phyloP scores from a whole-genome alignment of 1,140 invertebrate genomes.

The Bilobella aurantiaca region DNA sequence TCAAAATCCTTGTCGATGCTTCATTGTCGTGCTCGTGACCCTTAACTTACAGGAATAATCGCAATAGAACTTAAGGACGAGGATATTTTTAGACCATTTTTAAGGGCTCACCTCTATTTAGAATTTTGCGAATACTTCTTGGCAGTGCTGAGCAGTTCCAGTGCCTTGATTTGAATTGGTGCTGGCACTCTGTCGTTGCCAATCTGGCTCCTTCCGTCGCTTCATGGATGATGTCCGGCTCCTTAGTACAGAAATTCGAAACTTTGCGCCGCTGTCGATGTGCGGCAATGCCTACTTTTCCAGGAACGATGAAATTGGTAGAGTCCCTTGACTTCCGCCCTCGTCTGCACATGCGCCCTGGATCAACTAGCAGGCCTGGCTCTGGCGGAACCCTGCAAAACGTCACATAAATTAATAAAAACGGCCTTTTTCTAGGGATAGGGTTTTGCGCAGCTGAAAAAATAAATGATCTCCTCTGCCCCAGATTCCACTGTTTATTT shows the following conservation, averaged over 20 bases:
- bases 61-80: too few relatives aligned
- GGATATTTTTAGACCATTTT: too few relatives aligned
- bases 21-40: too few relatives aligned
- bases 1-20: too few relatives aligned
- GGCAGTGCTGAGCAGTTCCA: slow-evolving; percentile 75
- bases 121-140: slow-evolving; percentile 66
- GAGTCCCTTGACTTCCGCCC: slow-evolving; percentile 39
- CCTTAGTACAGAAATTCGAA: slow-evolving; percentile 37
- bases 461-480: neutral
- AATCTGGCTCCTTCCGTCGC: slow-evolving; percentile 63
- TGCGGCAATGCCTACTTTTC: slow-evolving; percentile 20
- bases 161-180: slow-evolving; percentile 66
- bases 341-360: slow-evolving; percentile 73
- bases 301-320: slow-evolving; percentile 28
- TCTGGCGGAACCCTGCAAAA: neutral
- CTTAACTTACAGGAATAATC: too few relatives aligned
- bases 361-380: slow-evolving; percentile 55
- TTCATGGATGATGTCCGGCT: slow-evolving; percentile 62
- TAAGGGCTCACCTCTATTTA: slow-evolving; percentile 68
- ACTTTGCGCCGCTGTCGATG: slow-evolving; percentile 31
- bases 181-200: slow-evolving; percentile 70
- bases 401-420: too few relatives aligned
- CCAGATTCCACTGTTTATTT: neutral
- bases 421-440: neutral
- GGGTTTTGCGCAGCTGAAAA: neutral